Evolutionary conservation across 2,888 invertebrate species (phyloP), one percentile per base, ranked within the genome.

Genomic region (Incurvaria masculella): DNA sequence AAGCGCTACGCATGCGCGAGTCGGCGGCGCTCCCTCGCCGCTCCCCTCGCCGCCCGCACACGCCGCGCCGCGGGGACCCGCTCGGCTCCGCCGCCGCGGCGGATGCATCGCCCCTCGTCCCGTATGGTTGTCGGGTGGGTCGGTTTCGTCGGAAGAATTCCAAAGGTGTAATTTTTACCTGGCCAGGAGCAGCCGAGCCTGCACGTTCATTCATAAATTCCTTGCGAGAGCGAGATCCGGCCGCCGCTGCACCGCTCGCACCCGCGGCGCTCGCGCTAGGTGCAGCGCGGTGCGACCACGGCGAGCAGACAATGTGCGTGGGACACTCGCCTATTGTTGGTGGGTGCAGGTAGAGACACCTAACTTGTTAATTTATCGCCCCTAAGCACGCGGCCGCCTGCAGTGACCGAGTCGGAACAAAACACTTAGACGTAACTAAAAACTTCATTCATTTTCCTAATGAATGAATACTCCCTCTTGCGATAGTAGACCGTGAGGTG

Each of bases 131-230:
- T 39, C 11, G 6, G 41, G 41, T 41, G 41, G 21, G 41, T 41
- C 55, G 46, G n/a, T n/a, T n/a, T 52, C 46, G 52, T 51, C 52
- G 66, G 74, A 78, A 73, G 72, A 75, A 78, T 76, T 75, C 66
- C 68, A 66, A 73, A 72, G 75, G 72, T 68, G 67, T 71, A 73
- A 72, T 75, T 72, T 72, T 68, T 78, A 78, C 78, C 78, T 78
- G 78, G 66, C 66, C 64, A 64, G 23, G 43, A 40, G 67, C 69
- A 64, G 61, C 64, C 65, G 64, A 68, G 62, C 66, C 68, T 68
- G 68, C 76, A 73, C 75, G 75, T 78, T 74, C 78, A 78, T 78
- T 78, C 76, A 78, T 78, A 75, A 74, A 76, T 76, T 76, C 72
- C 72, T 72, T 68, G 33, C 33, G 33, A 33, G 33, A 33, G 33